A percentile compares a stretch with the other conserved stretches of the same genome.
Conservation (phyloP, 2,113 vertebrate genomes). For the Anthoscopus minutus region DNA sequence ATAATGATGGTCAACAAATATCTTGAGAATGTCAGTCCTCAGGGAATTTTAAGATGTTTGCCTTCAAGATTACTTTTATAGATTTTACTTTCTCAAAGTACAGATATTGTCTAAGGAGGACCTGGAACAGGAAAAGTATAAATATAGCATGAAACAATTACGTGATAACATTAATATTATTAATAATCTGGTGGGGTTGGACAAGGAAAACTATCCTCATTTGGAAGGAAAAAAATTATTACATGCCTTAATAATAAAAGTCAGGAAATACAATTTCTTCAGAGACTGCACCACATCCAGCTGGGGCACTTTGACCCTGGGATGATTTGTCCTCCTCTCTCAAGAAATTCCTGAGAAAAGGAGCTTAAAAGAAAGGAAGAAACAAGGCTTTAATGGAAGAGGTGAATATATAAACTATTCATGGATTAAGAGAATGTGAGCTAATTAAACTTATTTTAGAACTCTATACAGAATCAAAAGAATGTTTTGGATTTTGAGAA, state of each 20-base stretch:
- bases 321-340: neutral
- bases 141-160: neutral
- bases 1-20: neutral
- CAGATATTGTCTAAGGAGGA: neutral
- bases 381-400: neutral
- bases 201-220: rapidly evolving
- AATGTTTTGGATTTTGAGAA: neutral
- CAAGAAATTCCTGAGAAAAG: neutral
- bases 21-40: neutral
- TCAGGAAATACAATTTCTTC: neutral
- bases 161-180: neutral
- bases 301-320: neutral
- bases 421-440: neutral
- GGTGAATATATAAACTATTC: neutral
- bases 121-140: neutral
- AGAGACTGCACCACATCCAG: neutral
- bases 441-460: neutral
- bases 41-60: neutral
- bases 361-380: neutral
- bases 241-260: neutral
- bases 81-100: neutral
- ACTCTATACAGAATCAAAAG: neutral
- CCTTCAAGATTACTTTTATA: neutral
- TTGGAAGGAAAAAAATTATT: neutral
- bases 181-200: neutral